Evolutionary conservation across 2,888 invertebrate genomes (phyloP).

Genomic region (Leptopilina drosophilae): DNA sequence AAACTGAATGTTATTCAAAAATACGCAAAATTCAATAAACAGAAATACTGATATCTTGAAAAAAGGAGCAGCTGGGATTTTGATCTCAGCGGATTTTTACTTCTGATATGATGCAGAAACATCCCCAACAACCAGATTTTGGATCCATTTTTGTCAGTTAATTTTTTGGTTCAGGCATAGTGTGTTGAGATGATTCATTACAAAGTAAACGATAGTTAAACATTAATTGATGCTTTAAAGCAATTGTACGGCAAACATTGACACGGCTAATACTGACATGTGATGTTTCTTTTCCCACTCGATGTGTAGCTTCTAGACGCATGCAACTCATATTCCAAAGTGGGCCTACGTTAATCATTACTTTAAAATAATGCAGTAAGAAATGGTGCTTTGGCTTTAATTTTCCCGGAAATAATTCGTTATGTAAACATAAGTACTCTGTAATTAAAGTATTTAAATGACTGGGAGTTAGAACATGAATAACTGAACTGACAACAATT

Average conservation of each 20-base stretch:
- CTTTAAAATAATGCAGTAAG: background rate
- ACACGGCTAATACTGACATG: background rate
- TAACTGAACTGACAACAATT: background rate
- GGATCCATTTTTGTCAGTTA: no score
- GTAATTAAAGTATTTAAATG: background rate
- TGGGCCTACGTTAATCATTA: background rate
- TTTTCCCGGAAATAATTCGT: conserved; percentile 3
- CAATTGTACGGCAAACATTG: background rate
- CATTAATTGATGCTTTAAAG: conserved; percentile 12
- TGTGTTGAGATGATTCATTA: no score
- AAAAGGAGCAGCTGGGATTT: no score
- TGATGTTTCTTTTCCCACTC: background rate
- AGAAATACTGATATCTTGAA: no score
- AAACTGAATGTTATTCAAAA: no score
- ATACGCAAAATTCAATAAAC: no score
- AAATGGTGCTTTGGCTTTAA: conserved; percentile 4
- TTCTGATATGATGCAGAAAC: no score
- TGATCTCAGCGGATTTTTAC: no score
- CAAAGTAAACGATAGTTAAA: background rate
- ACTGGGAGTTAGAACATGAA: background rate
- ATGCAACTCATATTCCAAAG: background rate
- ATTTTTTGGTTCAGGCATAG: no score
- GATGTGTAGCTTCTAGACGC: background rate
- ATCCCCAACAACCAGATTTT: no score
- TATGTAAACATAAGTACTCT: background rate